These are phyloP conservation scores for Leptinotarsa defecta DNA, from an alignment of 1,140 invertebrate genomes.

Conservation along the genomic window DNA sequence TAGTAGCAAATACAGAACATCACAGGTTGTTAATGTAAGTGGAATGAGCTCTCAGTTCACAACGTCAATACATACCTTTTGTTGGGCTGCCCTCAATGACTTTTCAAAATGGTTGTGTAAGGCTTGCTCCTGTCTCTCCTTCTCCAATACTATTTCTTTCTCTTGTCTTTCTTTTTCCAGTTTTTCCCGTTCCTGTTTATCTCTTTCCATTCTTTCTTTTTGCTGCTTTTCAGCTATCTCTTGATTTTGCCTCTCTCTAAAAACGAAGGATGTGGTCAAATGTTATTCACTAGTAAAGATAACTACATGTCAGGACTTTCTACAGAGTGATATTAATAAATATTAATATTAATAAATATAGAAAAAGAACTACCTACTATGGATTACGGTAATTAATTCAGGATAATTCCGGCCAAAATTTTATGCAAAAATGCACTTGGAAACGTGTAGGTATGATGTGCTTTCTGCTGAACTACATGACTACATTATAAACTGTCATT, in stretches of 20 bases:
- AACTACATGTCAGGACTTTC: no score
- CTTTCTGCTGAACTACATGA: no score
- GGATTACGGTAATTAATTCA: no score
- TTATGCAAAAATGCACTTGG: no score
- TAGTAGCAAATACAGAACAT: slow-evolving; percentile 25
- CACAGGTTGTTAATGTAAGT: not conserved
- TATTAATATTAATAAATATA: no score
- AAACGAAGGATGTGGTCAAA: not conserved
- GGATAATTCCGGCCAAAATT: no score
- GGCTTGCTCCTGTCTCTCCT: slow-evolving; percentile 70
- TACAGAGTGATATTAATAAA: no score
- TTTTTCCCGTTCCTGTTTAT: slow-evolving; percentile 57
- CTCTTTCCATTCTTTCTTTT: slow-evolving; percentile 62
- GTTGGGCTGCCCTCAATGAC: slow-evolving; percentile 79
- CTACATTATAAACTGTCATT: no score
- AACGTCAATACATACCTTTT: slow-evolving; percentile 68
- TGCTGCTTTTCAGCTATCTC: slow-evolving; percentile 66
- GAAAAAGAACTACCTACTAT: no score
- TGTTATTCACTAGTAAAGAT: not conserved
- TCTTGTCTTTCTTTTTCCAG: slow-evolving; percentile 61
- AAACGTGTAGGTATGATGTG: no score
- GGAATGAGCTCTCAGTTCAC: no score
- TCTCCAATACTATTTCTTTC: slow-evolving; percentile 62
- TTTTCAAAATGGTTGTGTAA: slow-evolving; percentile 91
- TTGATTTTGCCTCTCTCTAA: slow-evolving; percentile 66